Percentiles rank a stretch among this genome's conserved stretches.
phyloP scores from a whole-genome alignment of 2,888 invertebrate species.

The Drosophila meridiana region DNA sequence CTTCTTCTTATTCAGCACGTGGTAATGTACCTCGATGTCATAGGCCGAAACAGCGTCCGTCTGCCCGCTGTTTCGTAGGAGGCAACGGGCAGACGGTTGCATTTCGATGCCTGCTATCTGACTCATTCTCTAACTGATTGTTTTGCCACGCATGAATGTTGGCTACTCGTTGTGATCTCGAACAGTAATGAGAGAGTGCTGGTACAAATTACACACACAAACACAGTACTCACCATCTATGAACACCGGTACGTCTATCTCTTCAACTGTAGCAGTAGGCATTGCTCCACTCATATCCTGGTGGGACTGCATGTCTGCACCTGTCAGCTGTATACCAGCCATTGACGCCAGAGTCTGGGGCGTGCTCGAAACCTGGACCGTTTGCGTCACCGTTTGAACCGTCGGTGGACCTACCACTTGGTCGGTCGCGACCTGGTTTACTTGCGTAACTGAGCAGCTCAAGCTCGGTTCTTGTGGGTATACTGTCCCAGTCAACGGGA shows the following conservation, averaged over 20 bases:
- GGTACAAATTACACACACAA: conserved; percentile 74
- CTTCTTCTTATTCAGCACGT: conserved; percentile 59
- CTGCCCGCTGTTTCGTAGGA: not conserved
- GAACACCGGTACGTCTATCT: conserved; percentile 84
- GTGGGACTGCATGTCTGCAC: conserved; percentile 77
- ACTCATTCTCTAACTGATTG: conserved; percentile 77
- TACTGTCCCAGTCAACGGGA: conserved; percentile 60
- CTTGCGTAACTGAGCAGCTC: conserved; percentile 28
- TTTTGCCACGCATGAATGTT: conserved; percentile 31
- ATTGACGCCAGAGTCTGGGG: conserved; percentile 77
- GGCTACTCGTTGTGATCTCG: conserved; percentile 22
- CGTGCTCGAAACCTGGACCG: conserved; percentile 75
- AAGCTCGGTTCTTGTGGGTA: conserved; percentile 42
- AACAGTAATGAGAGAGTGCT: conserved; percentile 79
- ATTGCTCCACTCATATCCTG: conserved; percentile 84
- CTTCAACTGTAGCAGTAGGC: conserved; percentile 85
- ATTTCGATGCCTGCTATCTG: conserved; percentile 69
- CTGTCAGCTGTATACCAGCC: conserved; percentile 83
- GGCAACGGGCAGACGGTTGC: not conserved
- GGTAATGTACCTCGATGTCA: conserved; percentile 77
- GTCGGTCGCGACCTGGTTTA: conserved; percentile 46
- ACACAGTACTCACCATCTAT: conserved; percentile 85
- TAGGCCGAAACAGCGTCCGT: conserved; percentile 55
- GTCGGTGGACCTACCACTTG: conserved; percentile 49
- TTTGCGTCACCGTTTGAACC: conserved; percentile 53